Base-by-base conservation (phyloP, 1,140 invertebrate species). In the Rhynchophorus ferrugineus region DNA sequence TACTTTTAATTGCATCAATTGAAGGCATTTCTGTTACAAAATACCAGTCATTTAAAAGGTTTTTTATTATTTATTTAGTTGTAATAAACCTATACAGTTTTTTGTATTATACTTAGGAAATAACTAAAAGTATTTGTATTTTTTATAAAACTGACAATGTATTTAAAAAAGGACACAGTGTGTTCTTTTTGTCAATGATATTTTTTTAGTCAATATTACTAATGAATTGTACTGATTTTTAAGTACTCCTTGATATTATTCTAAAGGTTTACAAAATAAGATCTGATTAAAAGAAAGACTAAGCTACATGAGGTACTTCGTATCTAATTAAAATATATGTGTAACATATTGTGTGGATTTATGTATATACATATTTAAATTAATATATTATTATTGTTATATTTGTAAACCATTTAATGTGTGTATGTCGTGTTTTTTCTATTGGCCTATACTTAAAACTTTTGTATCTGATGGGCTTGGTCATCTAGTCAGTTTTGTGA, bases 91-190 rank as follows among this genome's bases (percentile, higher is more conserved):
- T n/a, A 13, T 38, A 13, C 37, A 29, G 24, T 29, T 29, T 37
- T 37, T 41, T 14, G 13, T 19, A 16, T 41, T 41, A 41, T 41
- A 41, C 2, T 5, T 17, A 41, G 19, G 38, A 35, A 22, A 29
- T 29, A 29, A 29, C 11, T 29, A 9, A 22, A 35, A 44, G 24
- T 44, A 18, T 51, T 44, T 44, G 44, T 51, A 42, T 51, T 44
- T 51, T 51, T 51, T 51, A 44, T 22, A 44, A 51, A 44, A 20
- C 49, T 43, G 24, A 51, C 20, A 39, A 9, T 51, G 33, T 51
- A 51, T 51, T 44, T 51, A 51, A 20, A 33, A 19, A 18, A 51
- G 11, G 3, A 17, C 6, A 17, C 17, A 17, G 9, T 17, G 6
- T 37, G 46, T 22, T 46, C 33, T 46, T 36, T 6, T 46, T 33